A percentile compares a stretch with the other conserved stretches of the same genome.
These are phyloP conservation scores for Pristionchus arcanus DNA, from an alignment of 2,888 invertebrate genomes.

Conservation along the genomic window DNA sequence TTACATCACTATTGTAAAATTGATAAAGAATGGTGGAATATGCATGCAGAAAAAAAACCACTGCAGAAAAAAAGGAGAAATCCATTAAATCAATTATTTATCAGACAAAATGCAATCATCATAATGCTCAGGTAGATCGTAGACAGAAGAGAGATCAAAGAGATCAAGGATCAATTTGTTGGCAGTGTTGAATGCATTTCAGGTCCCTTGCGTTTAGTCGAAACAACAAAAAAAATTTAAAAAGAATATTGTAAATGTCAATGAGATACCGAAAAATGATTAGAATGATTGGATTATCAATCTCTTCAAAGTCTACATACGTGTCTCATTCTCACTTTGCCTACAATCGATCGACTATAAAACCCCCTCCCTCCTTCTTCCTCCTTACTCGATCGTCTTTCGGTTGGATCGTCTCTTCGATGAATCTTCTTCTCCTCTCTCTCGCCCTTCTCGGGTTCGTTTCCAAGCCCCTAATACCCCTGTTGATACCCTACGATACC, in stretches of 20 bases:
- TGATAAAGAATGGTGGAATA: conserved; percentile 2
- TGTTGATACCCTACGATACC: neutral
- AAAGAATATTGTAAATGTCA: too few species aligned
- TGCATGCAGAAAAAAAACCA: neutral
- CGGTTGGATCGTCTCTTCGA: neutral
- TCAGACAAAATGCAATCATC: neutral
- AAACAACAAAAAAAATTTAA: too few species aligned
- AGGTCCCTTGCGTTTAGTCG: conserved; percentile 64
- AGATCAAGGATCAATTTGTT: neutral
- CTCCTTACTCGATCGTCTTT: neutral
- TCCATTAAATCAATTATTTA: neutral
- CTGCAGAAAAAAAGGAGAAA: neutral
- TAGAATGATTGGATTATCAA: neutral
- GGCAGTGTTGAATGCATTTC: neutral
- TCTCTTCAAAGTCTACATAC: neutral
- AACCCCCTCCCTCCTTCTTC: neutral
- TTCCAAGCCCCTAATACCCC: neutral
- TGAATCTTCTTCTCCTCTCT: conserved; percentile 7
- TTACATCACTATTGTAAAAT: neutral
- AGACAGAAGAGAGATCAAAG: too few species aligned
- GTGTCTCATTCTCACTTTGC: neutral
- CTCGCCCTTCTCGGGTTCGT: neutral
- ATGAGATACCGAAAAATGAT: too few species aligned
- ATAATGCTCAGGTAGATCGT: neutral
- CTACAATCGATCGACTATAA: neutral